These are phyloP conservation scores for Naso thynnoides DNA, from an alignment of 2,797 vertebrate species.

Conservation along the genomic window DNA sequence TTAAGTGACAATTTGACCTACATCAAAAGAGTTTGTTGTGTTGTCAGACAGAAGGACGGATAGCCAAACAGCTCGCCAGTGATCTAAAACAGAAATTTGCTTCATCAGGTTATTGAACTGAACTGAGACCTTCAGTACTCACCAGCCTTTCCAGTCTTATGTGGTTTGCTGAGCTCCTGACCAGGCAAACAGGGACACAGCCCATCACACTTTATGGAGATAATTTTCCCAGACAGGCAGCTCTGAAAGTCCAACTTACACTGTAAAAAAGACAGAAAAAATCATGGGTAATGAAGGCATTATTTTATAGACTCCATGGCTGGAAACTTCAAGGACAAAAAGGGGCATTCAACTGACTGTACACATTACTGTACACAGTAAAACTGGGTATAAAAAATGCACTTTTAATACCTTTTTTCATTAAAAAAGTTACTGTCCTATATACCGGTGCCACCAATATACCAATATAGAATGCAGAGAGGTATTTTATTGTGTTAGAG, in stretches of 20 bases:
- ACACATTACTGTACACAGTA: too few species aligned
- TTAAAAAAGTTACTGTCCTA: too few species aligned
- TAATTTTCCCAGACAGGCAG: conserved; percentile 90
- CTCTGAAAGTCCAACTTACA: conserved; percentile 96
- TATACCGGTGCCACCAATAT: too few species aligned
- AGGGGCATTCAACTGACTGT: too few species aligned
- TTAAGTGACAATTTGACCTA: neutral
- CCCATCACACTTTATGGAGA: conserved; percentile 91
- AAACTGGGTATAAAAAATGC: too few species aligned
- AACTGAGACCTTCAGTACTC: conserved; percentile 70
- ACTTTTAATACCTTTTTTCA: too few species aligned
- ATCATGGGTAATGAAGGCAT: neutral
- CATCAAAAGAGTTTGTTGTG: neutral
- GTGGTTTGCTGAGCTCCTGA: conserved; percentile 84
- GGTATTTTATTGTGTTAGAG: too few species aligned
- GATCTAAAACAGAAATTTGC: neutral
- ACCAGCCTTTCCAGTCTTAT: conserved; percentile 87
- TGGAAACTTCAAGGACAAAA: neutral
- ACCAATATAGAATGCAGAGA: too few species aligned
- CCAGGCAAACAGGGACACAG: conserved; percentile 92
- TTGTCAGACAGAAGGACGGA: neutral
- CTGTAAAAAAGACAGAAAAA: conserved; percentile 71
- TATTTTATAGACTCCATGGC: neutral
- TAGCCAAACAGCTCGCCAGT: neutral
- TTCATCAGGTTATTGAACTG: neutral